A percentile compares a stretch with the other conserved stretches of the same genome.
These are phyloP conservation scores for Odocoileus virginianus DNA, from an alignment of 2,113 vertebrate genomes.

Conservation along the genomic window DNA sequence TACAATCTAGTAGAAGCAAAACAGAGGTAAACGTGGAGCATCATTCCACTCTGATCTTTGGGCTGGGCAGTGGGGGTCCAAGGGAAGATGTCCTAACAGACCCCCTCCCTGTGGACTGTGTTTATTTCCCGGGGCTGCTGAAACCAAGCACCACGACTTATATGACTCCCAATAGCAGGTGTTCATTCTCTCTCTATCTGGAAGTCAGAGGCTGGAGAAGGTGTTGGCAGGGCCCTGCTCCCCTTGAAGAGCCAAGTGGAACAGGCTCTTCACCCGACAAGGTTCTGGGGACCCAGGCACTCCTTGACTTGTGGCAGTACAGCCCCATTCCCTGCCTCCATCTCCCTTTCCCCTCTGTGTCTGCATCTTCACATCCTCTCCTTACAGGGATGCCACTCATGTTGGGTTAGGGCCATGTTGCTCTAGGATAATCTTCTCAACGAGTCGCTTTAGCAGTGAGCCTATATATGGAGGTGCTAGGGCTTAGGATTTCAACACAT, in stretches of 20 bases:
- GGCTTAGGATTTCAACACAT: background rate
- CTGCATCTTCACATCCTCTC: background rate
- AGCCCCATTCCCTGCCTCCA: background rate
- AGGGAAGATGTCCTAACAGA: rapidly evolving
- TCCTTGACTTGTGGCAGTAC: background rate
- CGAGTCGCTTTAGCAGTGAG: background rate
- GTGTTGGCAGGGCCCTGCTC: rapidly evolving
- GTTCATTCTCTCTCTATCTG: background rate
- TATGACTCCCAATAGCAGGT: background rate
- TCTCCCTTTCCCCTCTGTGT: background rate
- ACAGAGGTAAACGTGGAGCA: background rate
- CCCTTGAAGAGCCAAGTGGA: rapidly evolving
- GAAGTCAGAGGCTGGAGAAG: background rate
- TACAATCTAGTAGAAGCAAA: background rate
- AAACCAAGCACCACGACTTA: background rate
- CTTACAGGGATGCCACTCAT: background rate
- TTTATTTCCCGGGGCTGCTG: background rate
- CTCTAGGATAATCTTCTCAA: background rate
- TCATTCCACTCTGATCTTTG: background rate
- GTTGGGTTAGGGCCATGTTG: background rate
- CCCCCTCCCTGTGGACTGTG: rapidly evolving
- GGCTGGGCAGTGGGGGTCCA: no score
- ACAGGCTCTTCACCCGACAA: background rate
- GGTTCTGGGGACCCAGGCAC: no score
- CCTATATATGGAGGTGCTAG: background rate